Conservation (phyloP, 1,140 invertebrate genomes). For the Anoplolepis gracilipes region DNA sequence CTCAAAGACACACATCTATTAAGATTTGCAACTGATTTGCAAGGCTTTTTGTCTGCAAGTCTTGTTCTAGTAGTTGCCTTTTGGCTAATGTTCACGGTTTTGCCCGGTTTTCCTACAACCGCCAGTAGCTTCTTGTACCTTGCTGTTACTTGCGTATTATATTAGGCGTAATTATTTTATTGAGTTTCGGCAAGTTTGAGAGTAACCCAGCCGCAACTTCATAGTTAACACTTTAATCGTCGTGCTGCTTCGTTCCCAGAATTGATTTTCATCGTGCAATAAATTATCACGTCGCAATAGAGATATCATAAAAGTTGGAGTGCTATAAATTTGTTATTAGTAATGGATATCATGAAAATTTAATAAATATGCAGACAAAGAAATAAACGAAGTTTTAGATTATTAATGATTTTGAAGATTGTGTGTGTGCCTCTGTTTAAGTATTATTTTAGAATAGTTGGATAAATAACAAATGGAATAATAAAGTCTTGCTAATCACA, state of each 20-base stretch:
- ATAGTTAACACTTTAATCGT: conserved; percentile 40
- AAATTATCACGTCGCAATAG: background rate
- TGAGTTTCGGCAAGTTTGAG: conserved; percentile 46
- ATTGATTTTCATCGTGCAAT: background rate
- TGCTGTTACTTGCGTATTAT: conserved; percentile 41
- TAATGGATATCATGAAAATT: background rate
- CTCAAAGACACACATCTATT: background rate
- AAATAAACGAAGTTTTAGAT: background rate
- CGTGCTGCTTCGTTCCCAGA: background rate
- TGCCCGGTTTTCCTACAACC: conserved; percentile 3
- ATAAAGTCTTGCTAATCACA: too few relatives aligned
- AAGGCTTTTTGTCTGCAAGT: background rate
- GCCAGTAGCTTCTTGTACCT: conserved; percentile 21
- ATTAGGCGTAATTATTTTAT: conserved; percentile 55
- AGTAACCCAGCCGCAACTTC: background rate
- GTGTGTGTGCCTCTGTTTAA: background rate
- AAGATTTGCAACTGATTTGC: conserved; percentile 9
- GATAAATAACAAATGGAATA: background rate
- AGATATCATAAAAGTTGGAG: background rate
- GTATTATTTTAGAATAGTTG: background rate
- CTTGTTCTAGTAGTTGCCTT: conserved; percentile 13
- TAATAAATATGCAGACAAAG: background rate
- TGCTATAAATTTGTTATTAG: background rate
- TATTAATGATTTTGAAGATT: background rate
- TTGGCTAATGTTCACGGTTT: conserved; percentile 24